Evolutionary conservation across 2,888 invertebrate species (phyloP).

Genomic region (Eristalinus aeneus): DNA sequence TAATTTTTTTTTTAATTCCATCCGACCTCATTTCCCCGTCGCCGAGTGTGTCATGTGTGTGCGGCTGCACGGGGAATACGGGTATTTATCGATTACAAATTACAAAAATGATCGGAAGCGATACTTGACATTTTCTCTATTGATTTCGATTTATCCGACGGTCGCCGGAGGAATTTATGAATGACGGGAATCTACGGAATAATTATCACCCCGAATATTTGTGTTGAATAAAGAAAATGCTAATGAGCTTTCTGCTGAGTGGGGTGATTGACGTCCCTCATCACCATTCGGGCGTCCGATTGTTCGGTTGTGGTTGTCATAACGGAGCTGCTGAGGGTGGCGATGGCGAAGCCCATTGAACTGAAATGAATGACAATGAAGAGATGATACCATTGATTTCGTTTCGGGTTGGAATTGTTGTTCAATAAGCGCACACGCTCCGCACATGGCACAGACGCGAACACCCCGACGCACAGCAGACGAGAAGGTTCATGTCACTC

Average conservation of each 20-base stretch:
- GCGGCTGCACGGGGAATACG: not conserved
- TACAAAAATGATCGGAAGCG: conserved; percentile 1
- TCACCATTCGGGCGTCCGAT: not conserved
- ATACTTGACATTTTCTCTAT: conserved; percentile 2
- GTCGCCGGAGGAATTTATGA: not conserved
- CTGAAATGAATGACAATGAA: conserved; percentile 30
- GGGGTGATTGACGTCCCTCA: not conserved
- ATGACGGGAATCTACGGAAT: conserved; percentile 13
- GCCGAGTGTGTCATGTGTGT: not conserved
- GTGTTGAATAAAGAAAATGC: conserved; percentile 4
- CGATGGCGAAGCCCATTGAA: not conserved
- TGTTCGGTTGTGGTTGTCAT: not conserved
- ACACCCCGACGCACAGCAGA: not conserved
- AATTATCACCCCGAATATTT: conserved; percentile 7
- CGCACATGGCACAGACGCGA: not conserved
- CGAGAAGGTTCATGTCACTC: not conserved
- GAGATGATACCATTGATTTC: not conserved
- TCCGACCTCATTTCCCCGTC: not conserved
- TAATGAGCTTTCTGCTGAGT: not conserved
- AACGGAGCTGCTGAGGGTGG: not conserved
- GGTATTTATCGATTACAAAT: conserved; percentile 47
- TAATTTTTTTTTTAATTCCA: not conserved
- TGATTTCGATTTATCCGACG: not conserved
- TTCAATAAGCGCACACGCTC: not conserved
- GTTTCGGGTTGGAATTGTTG: not conserved